Evolutionary conservation across 2,113 vertebrate genomes (phyloP), one percentile per base, ranked within the genome.

Genomic region (Rattus rattus): DNA sequence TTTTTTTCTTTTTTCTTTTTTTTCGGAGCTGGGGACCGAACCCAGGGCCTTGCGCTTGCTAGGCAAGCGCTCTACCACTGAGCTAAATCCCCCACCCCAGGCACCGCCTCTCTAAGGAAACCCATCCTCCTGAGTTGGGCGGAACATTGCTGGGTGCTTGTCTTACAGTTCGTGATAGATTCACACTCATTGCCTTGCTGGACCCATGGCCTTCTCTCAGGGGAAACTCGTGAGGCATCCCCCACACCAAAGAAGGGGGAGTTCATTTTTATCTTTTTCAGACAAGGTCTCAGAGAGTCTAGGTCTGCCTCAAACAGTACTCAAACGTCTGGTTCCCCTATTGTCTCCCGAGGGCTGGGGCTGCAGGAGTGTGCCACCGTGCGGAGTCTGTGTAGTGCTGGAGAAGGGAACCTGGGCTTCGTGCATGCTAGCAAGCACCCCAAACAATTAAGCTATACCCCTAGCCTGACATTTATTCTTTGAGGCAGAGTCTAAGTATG

Each of bases 91-190:
- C 43, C 43, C 2, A 43, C n/a, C n/a, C 73, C 0, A 7, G 77
- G 65, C 39, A 6, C 33, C 20, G 39, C 33, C 70, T 89, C 36
- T 33, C 56, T 30, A 54, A 12, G 77, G 43, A 86, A 36, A 26
- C 36, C 43, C n/a, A 36, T 36, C 69, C 24, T 93, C 61, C 47
- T 1, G 30, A 26, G n/a, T 33, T 59, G 5, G 54, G 33, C 39
- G 10, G 36, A 81, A 28, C 4, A 11, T 20, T 12, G 33, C 79
- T 16, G 11, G 36, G 75, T 0, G 3, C 0, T 14, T 61, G 17
- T 28, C 19, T 43, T 52, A 9, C 12, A 5, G n/a, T 17, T 67
- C 26, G 7, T 17, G 54, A 73, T 22, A 13, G 17, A 33, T 13
- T 72, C 5, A 11, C 7, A 2, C 36, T 0, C 39, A 43, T 16